These are phyloP conservation scores for Limnephilus marmoratus DNA, from an alignment of 2,888 invertebrate genomes.

Conservation along the genomic window DNA sequence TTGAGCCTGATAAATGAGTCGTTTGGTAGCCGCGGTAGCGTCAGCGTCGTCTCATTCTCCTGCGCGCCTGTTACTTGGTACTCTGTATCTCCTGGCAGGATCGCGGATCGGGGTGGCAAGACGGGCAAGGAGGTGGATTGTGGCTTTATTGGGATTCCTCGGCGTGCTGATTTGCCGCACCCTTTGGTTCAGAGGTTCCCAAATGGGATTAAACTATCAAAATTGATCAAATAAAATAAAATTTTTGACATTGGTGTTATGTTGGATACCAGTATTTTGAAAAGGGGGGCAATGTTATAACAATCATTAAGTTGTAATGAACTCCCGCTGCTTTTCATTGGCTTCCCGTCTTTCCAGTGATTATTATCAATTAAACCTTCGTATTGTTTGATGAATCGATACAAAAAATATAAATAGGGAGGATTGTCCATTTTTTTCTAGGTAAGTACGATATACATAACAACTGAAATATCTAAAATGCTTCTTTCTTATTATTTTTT, in stretches of 20 bases:
- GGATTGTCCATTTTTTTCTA: background rate
- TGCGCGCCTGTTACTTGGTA: slow-evolving; percentile 26
- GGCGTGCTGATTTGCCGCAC: slow-evolving; percentile 51
- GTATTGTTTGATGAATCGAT: background rate
- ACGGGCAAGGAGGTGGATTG: slow-evolving; percentile 23
- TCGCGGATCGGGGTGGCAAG: slow-evolving; percentile 25
- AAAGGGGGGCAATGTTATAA: background rate
- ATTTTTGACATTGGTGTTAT: too few species aligned
- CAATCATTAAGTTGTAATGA: background rate
- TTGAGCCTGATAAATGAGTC: slow-evolving; percentile 50
- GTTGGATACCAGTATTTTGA: background rate
- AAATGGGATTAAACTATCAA: background rate
- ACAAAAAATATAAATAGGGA: background rate
- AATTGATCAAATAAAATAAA: too few species aligned
- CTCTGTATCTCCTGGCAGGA: slow-evolving; percentile 20
- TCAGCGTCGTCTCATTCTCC: slow-evolving; percentile 29
- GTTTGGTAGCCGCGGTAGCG: slow-evolving; percentile 44
- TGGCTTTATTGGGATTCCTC: slow-evolving; percentile 45
- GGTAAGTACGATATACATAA: background rate
- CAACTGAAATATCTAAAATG: background rate
- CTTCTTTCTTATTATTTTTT: too few species aligned
- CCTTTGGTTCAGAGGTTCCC: slow-evolving; percentile 24
- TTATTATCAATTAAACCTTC: background rate
- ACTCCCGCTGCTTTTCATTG: background rate
- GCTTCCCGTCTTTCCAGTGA: background rate